Evolutionary conservation across 1,140 invertebrate genomes (phyloP).

Genomic region (Drosophila serrata): DNA sequence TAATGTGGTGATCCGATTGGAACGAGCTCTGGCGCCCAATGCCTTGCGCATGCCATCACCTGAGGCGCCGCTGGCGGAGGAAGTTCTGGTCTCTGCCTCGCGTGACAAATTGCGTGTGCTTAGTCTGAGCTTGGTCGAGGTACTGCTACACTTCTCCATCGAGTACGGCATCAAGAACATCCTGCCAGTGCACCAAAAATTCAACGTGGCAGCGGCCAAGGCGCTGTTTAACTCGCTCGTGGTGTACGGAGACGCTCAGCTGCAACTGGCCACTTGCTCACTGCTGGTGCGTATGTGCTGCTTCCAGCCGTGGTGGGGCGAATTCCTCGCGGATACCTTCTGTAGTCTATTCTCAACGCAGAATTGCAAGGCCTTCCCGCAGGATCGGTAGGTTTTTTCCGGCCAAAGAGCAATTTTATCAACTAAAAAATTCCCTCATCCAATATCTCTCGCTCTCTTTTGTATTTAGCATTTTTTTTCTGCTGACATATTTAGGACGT

Average conservation of each 20-base stretch:
- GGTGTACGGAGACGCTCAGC: constrained; percentile 81
- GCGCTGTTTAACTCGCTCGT: constrained; percentile 88
- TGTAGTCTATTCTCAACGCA: constrained; percentile 92
- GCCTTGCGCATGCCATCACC: background rate
- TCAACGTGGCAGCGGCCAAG: constrained; percentile 88
- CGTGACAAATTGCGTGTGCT: constrained; percentile 93
- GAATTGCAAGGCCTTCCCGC: constrained; percentile 92
- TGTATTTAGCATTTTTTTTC: constrained; percentile 91
- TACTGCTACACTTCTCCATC: constrained; percentile 90
- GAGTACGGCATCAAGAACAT: constrained; percentile 87
- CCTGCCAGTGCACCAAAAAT: constrained; percentile 86
- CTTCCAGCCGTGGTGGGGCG: constrained; percentile 94
- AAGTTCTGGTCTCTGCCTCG: constrained; percentile 87
- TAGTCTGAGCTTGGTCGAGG: constrained; percentile 92
- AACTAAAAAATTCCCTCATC: background rate
- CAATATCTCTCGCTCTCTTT: constrained; percentile 30
- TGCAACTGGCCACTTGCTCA: constrained; percentile 87
- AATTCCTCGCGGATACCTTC: constrained; percentile 93
- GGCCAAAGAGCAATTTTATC: background rate
- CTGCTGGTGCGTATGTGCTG: constrained; percentile 92
- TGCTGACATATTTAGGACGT: constrained; percentile 94
- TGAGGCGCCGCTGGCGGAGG: constrained; percentile 21
- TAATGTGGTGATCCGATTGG: constrained; percentile 90
- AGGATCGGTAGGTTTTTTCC: constrained; percentile 90
- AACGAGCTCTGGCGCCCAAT: constrained; percentile 81